phyloP scores from a whole-genome alignment of 2,797 vertebrate genomes.

The Stomatorhinus walkeri region DNA sequence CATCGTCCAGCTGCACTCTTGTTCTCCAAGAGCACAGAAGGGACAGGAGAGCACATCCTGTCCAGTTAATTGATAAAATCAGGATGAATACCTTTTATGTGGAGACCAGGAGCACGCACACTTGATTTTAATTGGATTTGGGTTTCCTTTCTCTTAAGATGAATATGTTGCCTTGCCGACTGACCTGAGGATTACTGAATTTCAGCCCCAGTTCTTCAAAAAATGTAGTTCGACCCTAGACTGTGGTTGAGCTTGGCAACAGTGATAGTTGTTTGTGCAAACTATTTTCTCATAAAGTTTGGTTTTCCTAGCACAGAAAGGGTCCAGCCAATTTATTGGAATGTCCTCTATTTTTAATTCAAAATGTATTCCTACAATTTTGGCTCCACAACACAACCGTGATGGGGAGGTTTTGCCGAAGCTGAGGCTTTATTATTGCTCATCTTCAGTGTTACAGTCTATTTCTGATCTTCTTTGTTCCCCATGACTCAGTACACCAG shows the following conservation, averaged over 20 bases:
- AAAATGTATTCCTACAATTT: not conserved
- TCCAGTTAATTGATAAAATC: constrained; percentile 34
- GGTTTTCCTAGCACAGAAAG: not conserved
- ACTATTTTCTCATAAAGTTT: not conserved
- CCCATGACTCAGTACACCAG: constrained; percentile 76
- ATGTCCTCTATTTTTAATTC: not conserved
- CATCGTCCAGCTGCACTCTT: constrained; percentile 9
- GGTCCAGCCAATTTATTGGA: not conserved
- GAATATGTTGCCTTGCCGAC: constrained; percentile 42
- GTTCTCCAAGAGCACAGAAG: constrained; percentile 25
- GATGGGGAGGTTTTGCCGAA: not conserved
- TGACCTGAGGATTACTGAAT: constrained; percentile 31
- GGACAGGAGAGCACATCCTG: constrained; percentile 10
- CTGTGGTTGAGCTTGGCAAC: not conserved
- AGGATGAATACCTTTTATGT: constrained; percentile 31
- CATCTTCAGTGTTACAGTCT: not conserved
- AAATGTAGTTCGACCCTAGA: not conserved
- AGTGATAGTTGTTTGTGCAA: not conserved
- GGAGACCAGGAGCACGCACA: constrained; percentile 16
- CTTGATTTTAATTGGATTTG: constrained; percentile 43
- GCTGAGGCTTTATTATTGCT: too few relatives aligned
- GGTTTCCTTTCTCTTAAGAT: constrained; percentile 34
- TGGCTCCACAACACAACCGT: not conserved
- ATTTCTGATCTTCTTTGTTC: constrained; percentile 25
- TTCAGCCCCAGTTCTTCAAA: constrained; percentile 17